Evolutionary conservation across 2,113 vertebrate genomes (phyloP).

Genomic region (Daubentonia madagascariensis): DNA sequence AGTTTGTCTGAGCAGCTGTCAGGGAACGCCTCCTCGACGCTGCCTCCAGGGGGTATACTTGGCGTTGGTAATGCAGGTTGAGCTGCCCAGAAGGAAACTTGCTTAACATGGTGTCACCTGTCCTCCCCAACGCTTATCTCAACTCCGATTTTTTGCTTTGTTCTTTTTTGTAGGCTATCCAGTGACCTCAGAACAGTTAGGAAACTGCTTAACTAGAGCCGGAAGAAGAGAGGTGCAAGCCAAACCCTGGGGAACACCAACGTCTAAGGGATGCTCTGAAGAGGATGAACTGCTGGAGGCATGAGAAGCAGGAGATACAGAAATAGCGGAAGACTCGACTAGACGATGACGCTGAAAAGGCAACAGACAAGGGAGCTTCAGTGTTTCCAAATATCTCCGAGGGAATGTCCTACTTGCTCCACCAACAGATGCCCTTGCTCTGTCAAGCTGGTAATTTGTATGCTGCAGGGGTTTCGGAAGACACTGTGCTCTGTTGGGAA

Average conservation of each 20-base stretch:
- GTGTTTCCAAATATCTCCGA: not conserved
- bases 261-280: rapidly evolving
- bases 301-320: not conserved
- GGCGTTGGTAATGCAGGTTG: rapidly evolving
- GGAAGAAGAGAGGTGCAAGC: not conserved
- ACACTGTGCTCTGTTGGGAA: not conserved
- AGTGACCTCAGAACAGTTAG: not conserved
- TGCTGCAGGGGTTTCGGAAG: rapidly evolving
- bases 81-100: not conserved
- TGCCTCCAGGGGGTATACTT: no score
- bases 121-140: not conserved
- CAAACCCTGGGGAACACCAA: rapidly evolving
- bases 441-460: rapidly evolving
- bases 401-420: rapidly evolving
- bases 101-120: not conserved
- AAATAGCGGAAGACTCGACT: rapidly evolving
- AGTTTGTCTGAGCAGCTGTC: not conserved
- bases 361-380: not conserved
- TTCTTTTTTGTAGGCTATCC: no score
- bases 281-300: rapidly evolving
- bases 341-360: not conserved
- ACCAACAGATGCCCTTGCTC: rapidly evolving
- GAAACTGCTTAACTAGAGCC: no score
- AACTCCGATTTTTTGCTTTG: not conserved
- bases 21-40: rapidly evolving